Percentiles rank a stretch among this genome's conserved stretches.
These are phyloP conservation scores for Atta texana DNA, from an alignment of 1,140 invertebrate species.

Conservation along the genomic window DNA sequence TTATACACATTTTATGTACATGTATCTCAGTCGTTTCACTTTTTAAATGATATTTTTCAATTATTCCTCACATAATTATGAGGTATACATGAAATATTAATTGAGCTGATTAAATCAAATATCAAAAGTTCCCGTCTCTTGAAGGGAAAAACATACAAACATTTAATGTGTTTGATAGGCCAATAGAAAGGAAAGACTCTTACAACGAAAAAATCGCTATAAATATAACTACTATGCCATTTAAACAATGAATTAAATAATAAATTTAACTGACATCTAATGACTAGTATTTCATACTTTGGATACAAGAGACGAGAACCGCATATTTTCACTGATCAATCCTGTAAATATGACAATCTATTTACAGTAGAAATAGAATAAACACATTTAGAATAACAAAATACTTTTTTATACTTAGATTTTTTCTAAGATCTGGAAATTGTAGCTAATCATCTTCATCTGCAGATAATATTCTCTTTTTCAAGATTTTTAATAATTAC, in stretches of 20 bases:
- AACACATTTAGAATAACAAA: slow-evolving; percentile 51
- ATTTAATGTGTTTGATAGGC: background rate
- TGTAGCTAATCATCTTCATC: slow-evolving; percentile 10
- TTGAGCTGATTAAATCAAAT: slow-evolving; percentile 26
- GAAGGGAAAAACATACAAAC: background rate
- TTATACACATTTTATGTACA: slow-evolving; percentile 56
- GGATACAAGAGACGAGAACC: slow-evolving; percentile 33
- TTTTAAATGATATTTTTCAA: slow-evolving; percentile 35
- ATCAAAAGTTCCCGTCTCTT: slow-evolving; percentile 29
- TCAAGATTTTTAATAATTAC: slow-evolving; percentile 10
- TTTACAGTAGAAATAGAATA: slow-evolving; percentile 27
- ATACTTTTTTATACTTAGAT: slow-evolving; percentile 39
- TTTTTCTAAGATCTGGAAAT: slow-evolving; percentile 10
- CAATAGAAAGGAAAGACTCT: slow-evolving; percentile 5
- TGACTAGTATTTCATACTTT: slow-evolving; percentile 41
- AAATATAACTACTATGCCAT: background rate
- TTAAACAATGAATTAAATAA: background rate
- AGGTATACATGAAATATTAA: slow-evolving; percentile 18
- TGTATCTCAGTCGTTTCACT: slow-evolving; percentile 43
- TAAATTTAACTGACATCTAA: slow-evolving; percentile 22
- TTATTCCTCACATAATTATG: slow-evolving; percentile 8
- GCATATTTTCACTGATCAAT: background rate
- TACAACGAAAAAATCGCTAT: background rate
- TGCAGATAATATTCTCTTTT: slow-evolving; percentile 1
- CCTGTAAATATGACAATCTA: slow-evolving; percentile 28